phyloP scores from a whole-genome alignment of 1,140 invertebrate species.

The Drosophila varians region DNA sequence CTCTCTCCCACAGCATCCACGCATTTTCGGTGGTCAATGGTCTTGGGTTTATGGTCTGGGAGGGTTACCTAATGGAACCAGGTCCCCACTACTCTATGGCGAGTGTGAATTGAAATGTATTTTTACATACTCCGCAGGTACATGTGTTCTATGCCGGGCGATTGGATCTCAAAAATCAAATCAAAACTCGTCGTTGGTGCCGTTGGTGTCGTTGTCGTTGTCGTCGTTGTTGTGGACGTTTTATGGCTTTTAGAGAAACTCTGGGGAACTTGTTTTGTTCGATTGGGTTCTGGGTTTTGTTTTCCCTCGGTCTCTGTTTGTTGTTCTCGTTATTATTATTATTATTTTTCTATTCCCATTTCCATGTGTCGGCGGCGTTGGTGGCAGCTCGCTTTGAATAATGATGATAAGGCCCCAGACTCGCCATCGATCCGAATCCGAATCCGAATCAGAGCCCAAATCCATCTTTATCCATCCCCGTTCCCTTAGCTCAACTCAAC shows the following conservation, averaged over 20 bases:
- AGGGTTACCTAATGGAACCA: constrained; percentile 32
- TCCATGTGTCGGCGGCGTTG: constrained; percentile 59
- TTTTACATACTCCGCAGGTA: constrained; percentile 50
- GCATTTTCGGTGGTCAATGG: constrained; percentile 37
- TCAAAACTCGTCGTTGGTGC: constrained; percentile 69
- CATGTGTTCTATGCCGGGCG: constrained; percentile 60
- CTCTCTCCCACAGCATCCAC: constrained; percentile 50
- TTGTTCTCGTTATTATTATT: constrained; percentile 80
- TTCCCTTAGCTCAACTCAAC: constrained; percentile 15
- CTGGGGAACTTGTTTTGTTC: constrained; percentile 49
- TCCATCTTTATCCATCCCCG: constrained; percentile 12
- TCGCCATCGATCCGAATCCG: constrained; percentile 28
- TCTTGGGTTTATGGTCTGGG: neutral
- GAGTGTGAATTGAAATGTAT: constrained; percentile 77
- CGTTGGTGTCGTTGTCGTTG: constrained; percentile 49
- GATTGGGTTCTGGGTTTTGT: constrained; percentile 47
- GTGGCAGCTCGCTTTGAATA: constrained; percentile 75
- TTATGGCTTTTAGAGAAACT: constrained; percentile 74
- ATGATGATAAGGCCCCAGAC: constrained; percentile 70
- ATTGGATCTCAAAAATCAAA: constrained; percentile 71
- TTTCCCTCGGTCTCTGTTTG: constrained; percentile 72
- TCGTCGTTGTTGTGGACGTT: constrained; percentile 60
- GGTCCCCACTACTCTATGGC: neutral
- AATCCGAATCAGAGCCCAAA: constrained; percentile 1
- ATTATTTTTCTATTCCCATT: constrained; percentile 62